Percentiles rank a stretch among this genome's conserved stretches.
Conservation (phyloP, 2,113 vertebrate species). For the Leiothrix lutea region DNA sequence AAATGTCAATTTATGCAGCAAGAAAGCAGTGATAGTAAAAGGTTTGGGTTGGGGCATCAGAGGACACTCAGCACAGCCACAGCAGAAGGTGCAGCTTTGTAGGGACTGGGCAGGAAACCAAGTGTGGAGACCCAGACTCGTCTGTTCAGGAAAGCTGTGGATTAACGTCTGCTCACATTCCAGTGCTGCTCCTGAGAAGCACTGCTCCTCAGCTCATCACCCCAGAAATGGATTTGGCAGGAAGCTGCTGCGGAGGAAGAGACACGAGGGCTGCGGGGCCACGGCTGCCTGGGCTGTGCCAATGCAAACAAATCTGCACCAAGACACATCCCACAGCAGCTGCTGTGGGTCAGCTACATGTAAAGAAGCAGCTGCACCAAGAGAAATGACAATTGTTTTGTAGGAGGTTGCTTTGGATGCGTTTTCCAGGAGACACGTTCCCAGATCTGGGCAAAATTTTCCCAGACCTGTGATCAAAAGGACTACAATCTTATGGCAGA, state of each 20-base stretch:
- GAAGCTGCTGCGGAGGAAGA: background rate
- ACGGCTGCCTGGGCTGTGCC: background rate
- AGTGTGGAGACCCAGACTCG: background rate
- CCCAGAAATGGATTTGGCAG: background rate
- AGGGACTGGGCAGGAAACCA: background rate
- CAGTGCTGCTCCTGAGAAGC: background rate
- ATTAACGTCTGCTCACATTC: background rate
- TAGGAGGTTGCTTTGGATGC: background rate
- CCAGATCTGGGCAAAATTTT: background rate
- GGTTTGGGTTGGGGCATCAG: background rate
- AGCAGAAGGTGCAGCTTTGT: background rate
- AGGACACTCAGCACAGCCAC: background rate
- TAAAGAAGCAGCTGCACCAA: background rate
- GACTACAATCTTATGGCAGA: fast-evolving
- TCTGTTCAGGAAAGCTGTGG: background rate
- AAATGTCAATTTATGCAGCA: background rate
- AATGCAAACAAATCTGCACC: background rate
- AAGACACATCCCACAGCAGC: background rate
- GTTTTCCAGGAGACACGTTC: background rate
- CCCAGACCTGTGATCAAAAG: background rate
- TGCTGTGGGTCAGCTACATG: background rate
- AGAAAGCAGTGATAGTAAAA: background rate
- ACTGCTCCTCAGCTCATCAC: background rate
- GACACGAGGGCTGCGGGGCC: background rate
- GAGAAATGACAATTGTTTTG: background rate